Evolutionary conservation across 2,888 invertebrate species (phyloP), one percentile per base, ranked within the genome.

Genomic region (Phytoseiulus persimilis): DNA sequence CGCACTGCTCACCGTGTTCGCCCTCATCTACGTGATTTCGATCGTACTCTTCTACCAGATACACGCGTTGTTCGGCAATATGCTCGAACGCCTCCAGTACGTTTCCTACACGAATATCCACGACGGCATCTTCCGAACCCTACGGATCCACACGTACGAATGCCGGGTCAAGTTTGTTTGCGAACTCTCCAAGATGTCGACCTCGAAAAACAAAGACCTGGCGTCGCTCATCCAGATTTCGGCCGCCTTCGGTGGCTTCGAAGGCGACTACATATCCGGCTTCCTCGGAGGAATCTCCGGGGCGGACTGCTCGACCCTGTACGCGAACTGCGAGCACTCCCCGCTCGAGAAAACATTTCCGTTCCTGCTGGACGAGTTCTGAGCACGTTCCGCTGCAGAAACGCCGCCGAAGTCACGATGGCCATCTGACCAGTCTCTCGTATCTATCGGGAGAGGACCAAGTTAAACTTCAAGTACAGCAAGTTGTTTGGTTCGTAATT

Each of bases 341-440:
- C 87, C 87, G 5, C 87, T 87, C 9, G 45, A 87, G n/a, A 87
- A 87, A 31, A 87, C 87, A 28, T 87, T 87, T 18, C 87, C 87
- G 0, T 87, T 87, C n/a, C 45, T 87, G 87, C 14, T 33, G 0
- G 87, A 87, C 32, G 45, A 87, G 32, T n/a, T 32, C 87, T 87
- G 28, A 65, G 18, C 65, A 11, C 65, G 9, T 39, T 9, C 3
- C 39, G 3, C 39, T 9, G n/a, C n/a, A n/a, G n/a, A n/a, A n/a
- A n/a, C n/a, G n/a, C n/a, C n/a, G n/a, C n/a, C n/a, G n/a, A n/a
- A n/a, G n/a, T n/a, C n/a, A n/a, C n/a, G n/a, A n/a, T n/a, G n/a
- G n/a, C n/a, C n/a, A n/a, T n/a, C n/a, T n/a, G n/a, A n/a, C n/a
- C n/a, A n/a, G n/a, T n/a, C n/a, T n/a, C n/a, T n/a, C n/a, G n/a